Base-by-base conservation (phyloP, 2,113 vertebrate species). In the Mirza zaza region DNA sequence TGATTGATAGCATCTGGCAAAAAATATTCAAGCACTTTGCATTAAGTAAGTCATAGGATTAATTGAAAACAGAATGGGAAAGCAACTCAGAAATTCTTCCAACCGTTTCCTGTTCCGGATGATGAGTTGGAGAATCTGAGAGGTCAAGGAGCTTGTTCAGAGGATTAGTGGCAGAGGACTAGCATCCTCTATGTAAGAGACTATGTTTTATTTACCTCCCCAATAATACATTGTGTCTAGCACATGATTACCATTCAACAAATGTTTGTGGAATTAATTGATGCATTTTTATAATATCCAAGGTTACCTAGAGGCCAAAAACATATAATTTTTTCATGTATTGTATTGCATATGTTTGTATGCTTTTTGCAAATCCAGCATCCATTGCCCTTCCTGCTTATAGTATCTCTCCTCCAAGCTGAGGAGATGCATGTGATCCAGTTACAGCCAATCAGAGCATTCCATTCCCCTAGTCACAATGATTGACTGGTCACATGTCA, bases 31-130 rank as follows among this genome's bases (percentile, higher is more conserved):
- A 94, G 70, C 59, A 63, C 4, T 96, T 85, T 77, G 4, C 42
- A 86, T 79, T 75, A 94, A 95, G 63, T 87, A 94, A 95, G 85
- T 85, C 48, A 42, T 29, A 9, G 59, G 71, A 85, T 90, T 91
- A 87, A 85, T 87, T 91, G 84, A 94, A 83, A 70, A 39, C 12
- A 39, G 73, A 68, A 81, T 76, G 50, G 50, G 70, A 90, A 88
- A 93, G n/a, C 13, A 48, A 65, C 17, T 76, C 61, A 61, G 32
- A 95, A 42, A 79, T 80, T 17, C 21, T 68, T 52, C 55, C 42
- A 90, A 8, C 23, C 3, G 20, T 87, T 91, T 95, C 39, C 82
- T 82, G 21, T 92, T 97, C 63, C 48, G 87, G 71, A 93, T 17
- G 34, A 52, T 23, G 23, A 77, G 5, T 21, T 17, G 52, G 75